phyloP scores from a whole-genome alignment of 2,888 invertebrate genomes.

The Lampropteryx suffumata region DNA sequence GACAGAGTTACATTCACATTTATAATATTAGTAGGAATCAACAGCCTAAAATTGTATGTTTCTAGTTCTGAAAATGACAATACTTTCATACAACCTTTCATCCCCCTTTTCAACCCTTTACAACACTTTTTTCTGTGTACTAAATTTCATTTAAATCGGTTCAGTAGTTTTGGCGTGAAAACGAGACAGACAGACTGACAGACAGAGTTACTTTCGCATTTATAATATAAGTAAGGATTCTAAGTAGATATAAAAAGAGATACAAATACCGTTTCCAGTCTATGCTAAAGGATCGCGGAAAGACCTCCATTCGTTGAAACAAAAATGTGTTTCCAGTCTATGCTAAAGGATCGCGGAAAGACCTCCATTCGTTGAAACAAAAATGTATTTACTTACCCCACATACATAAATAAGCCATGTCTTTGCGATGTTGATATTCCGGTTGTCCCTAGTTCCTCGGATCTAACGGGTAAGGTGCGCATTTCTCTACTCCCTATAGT shows the following conservation, averaged over 20 bases:
- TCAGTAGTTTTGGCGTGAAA: no score
- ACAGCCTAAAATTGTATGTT: no score
- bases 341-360: constrained; percentile 7
- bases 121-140: no score
- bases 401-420: constrained; percentile 13
- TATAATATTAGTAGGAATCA: no score
- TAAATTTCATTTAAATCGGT: no score
- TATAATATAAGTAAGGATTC: no score
- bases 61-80: no score
- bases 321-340: constrained; percentile 15
- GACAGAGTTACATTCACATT: no score
- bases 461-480: constrained; percentile 13
- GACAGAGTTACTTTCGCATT: no score
- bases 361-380: constrained; percentile 10
- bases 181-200: no score
- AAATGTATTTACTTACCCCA: constrained; percentile 16
- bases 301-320: constrained; percentile 7
- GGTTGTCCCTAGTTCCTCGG: constrained; percentile 9
- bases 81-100: no score
- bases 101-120: no score
- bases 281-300: constrained; percentile 8
- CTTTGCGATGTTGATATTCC: constrained; percentile 13
- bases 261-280: constrained; percentile 1
- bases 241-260: neutral
- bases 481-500: constrained; percentile 1